These are phyloP conservation scores for Bombyx mandarina DNA, from an alignment of 1,140 invertebrate species.

Conservation along the genomic window DNA sequence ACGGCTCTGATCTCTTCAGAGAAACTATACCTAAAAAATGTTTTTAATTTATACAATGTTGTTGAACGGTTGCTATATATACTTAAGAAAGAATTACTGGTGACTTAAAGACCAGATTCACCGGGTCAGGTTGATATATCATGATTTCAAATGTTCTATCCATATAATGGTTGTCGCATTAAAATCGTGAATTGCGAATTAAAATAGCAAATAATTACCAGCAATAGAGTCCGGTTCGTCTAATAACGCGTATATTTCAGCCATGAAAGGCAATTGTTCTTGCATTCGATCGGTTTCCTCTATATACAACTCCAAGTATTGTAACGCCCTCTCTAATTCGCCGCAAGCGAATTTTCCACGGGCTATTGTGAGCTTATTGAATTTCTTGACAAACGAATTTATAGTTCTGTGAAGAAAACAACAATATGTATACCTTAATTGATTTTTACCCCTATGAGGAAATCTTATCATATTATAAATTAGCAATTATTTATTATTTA, in stretches of 20 bases:
- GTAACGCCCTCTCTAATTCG: constrained; percentile 80
- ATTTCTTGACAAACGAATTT: constrained; percentile 70
- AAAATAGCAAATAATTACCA: constrained; percentile 53
- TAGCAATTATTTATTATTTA: no score
- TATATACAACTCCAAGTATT: constrained; percentile 83
- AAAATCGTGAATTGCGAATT: not conserved
- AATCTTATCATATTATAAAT: no score
- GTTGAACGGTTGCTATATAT: no score
- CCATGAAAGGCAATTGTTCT: constrained; percentile 74
- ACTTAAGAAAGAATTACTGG: no score
- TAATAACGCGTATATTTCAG: constrained; percentile 82
- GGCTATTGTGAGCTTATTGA: constrained; percentile 78
- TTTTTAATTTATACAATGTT: no score
- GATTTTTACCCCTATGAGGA: no score
- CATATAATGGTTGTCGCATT: no score
- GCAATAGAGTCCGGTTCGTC: constrained; percentile 84
- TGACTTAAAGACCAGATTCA: no score
- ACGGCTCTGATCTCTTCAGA: constrained; percentile 76
- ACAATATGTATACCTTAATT: no score
- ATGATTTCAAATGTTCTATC: no score
- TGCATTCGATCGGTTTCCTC: constrained; percentile 72
- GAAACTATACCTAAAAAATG: constrained; percentile 73
- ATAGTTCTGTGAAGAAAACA: constrained; percentile 44
- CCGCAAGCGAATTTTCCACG: constrained; percentile 79
- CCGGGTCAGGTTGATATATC: no score